These are phyloP conservation scores for Addax nasomaculatus DNA, from an alignment of 2,113 vertebrate species.

Conservation along the genomic window DNA sequence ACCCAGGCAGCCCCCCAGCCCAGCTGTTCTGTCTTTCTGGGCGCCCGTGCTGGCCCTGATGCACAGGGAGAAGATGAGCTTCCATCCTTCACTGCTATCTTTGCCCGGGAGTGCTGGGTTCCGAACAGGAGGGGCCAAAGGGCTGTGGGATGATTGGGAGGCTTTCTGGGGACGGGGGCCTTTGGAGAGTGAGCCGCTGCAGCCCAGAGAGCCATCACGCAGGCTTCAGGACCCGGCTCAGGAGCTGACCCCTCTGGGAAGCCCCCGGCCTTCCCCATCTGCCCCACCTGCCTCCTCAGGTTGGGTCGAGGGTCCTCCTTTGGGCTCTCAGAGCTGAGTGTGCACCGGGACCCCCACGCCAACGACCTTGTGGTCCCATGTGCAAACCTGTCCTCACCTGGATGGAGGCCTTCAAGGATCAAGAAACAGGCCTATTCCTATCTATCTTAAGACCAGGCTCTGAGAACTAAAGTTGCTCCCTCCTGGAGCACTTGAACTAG, in stretches of 20 bases:
- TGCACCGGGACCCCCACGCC: not conserved
- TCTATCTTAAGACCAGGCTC: not conserved
- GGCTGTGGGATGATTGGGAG: not conserved
- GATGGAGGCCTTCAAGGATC: not conserved
- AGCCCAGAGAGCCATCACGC: not conserved
- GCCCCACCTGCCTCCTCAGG: not conserved
- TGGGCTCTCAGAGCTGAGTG: not conserved
- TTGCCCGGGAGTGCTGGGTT: not conserved
- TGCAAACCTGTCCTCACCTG: not conserved
- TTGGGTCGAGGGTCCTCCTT: not conserved
- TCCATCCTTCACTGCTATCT: not conserved
- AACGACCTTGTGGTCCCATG: accelerated
- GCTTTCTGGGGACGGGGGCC: not conserved
- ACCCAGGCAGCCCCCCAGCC: not conserved
- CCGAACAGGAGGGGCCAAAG: not conserved
- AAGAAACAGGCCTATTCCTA: not conserved
- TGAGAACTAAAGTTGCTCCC: not conserved
- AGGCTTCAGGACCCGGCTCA: not conserved
- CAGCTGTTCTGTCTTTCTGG: not conserved
- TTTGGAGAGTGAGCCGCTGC: not conserved
- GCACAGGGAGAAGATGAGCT: not conserved
- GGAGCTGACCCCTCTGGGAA: not conserved
- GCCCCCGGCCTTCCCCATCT: not conserved
- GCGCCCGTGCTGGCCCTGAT: not conserved
- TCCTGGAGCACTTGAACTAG: not conserved